phyloP scores from a whole-genome alignment of 35 echinoderm and acorn worm species.

The Lytechinus pictus region DNA sequence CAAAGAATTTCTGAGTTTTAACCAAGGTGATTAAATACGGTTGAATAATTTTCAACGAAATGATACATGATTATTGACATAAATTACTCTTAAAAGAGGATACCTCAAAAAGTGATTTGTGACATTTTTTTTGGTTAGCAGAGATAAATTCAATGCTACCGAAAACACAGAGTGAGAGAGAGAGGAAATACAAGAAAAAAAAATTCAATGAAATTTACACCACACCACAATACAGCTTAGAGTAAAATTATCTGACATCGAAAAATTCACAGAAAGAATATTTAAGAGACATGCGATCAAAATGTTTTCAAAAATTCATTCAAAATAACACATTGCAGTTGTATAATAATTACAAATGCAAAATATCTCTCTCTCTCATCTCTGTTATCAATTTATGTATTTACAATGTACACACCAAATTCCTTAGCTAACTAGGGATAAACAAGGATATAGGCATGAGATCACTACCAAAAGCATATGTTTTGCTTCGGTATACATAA shows the following conservation, averaged over 20 bases:
- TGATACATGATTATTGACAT: slow-evolving; percentile 14
- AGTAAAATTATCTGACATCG: neutral
- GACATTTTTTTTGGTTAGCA: neutral
- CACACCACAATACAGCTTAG: slow-evolving; percentile 43
- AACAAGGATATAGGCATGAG: neutral
- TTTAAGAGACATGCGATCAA: neutral
- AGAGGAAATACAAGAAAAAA: slow-evolving; percentile 37
- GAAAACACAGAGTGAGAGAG: neutral
- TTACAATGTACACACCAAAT: slow-evolving; percentile 6
- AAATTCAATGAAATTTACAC: slow-evolving; percentile 49
- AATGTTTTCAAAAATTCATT: neutral
- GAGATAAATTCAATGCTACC: neutral
- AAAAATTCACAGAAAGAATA: neutral
- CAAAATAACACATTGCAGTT: slow-evolving; percentile 31
- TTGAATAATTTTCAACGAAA: slow-evolving; percentile 5
- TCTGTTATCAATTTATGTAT: neutral
- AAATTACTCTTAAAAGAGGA: neutral
- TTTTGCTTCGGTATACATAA: neutral
- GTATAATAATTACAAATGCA: slow-evolving; percentile 23
- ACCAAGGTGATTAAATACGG: slow-evolving; percentile 28
- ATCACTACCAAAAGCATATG: neutral
- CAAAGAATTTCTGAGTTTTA: slow-evolving; percentile 6
- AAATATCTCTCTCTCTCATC: slow-evolving; percentile 27
- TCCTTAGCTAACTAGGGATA: neutral
- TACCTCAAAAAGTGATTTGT: neutral